Base-by-base conservation (phyloP, 2,113 vertebrate genomes). In the Penelope pileata region DNA sequence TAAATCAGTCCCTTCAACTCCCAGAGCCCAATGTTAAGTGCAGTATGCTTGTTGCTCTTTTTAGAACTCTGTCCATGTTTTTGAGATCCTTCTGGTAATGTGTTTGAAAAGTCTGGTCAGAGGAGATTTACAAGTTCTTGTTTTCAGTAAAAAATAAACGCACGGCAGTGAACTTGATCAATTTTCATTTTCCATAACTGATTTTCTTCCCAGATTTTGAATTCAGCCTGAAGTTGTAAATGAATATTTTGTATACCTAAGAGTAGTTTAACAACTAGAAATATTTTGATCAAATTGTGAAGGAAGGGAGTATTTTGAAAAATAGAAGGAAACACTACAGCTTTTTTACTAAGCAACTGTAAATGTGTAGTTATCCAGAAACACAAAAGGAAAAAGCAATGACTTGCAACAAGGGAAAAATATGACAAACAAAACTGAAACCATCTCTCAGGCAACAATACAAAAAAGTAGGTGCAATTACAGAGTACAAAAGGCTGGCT, bases 1-100 rank as follows among this genome's bases (percentile, higher is more conserved):
- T 96, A 96, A 96, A 96, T 95, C 94, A 82, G 91, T 78, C 93
- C 77, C 88, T 95, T 78, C 88, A 91, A 14, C 83, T 85, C 83
- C 50, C 76, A 90, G 90, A 83, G 90, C 67, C 95, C 90, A 90
- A 2, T 75, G 60, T 81, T 95, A 88, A 91, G 54, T 70, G 80
- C 91, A 88, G 85, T 62, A 93, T 72, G 64, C 48, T 86, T 62
- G 66, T 17, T 76, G 58, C 79, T 88, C 76, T 92, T 94, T 89
- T 94, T 88, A 91, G 82, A 95, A 94, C 60, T 93, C 82, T 64
- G 24, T 50, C 60, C 30, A 17, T 80, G 50, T 38, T 90, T 95
- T 56, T 89, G 63, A 92, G 72, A 91, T 79, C 76, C 36, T 96
- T 96, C 91, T 95, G 82, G 82, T 70, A 87, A 83, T 0, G 2